A percentile compares a stretch with the other conserved stretches of the same genome.
Evolutionary conservation across 2,113 vertebrate species (phyloP).

Genomic region (Patagioenas fasciata): DNA sequence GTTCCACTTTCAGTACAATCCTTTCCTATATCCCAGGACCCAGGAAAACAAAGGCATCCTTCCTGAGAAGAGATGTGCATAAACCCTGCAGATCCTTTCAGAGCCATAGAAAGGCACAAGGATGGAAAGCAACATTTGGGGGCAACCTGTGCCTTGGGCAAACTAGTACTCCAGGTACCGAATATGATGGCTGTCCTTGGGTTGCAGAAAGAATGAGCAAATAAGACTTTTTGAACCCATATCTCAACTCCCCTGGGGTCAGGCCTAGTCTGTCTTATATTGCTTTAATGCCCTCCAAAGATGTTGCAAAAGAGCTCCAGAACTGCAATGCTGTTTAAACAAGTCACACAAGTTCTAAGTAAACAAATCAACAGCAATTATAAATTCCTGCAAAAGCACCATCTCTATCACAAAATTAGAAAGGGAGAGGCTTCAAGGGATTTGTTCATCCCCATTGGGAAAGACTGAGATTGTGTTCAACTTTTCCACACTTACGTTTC

Average conservation of each 20-base stretch:
- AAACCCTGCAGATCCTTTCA: background rate
- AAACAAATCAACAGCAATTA: conserved; percentile 10
- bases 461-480: background rate
- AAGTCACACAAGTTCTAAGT: background rate
- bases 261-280: background rate
- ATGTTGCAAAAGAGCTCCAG: conserved; percentile 24
- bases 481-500: background rate
- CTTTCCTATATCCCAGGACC: background rate
- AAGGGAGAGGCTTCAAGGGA: background rate
- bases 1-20: background rate
- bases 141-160: background rate
- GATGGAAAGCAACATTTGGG: background rate
- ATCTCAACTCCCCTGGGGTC: background rate
- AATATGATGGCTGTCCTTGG: background rate
- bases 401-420: conserved; percentile 5
- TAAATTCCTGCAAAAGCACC: conserved; percentile 15
- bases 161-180: background rate
- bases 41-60: background rate
- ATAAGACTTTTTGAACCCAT: background rate
- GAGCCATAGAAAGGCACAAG: background rate
- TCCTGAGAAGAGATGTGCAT: background rate
- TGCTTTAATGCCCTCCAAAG: background rate
- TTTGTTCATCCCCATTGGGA: background rate
- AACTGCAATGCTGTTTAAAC: conserved; percentile 6
- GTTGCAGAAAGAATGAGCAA: background rate